Evolutionary conservation across 2,113 vertebrate species (phyloP).

Genomic region (Sander vitreus): DNA sequence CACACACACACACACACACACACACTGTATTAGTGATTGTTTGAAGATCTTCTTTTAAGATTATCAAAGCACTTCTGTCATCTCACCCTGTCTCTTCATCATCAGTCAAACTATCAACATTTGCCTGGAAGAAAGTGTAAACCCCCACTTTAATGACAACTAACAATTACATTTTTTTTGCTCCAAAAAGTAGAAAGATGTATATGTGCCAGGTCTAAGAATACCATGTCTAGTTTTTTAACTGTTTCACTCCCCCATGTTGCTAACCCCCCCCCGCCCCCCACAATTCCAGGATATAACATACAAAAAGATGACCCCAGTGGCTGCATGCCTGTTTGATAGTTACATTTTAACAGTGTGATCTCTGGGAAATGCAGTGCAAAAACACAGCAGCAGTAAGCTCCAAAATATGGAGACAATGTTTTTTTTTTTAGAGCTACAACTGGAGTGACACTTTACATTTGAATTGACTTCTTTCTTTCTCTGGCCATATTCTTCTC

Average conservation of each 20-base stretch:
- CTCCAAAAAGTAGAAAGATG: not conserved
- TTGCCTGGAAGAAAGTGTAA: not conserved
- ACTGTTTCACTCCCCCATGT: too few relatives aligned
- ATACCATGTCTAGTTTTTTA: not conserved
- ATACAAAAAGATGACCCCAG: not conserved
- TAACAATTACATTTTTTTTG: not conserved
- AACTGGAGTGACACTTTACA: not conserved
- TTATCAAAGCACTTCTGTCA: too few relatives aligned
- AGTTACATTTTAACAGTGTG: not conserved
- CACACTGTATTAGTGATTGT: too few relatives aligned
- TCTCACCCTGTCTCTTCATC: too few relatives aligned
- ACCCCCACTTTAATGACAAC: not conserved
- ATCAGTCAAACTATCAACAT: not conserved
- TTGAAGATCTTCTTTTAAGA: too few relatives aligned
- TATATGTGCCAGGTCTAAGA: not conserved
- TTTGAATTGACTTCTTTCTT: not conserved
- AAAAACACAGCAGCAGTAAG: not conserved
- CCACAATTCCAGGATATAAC: too few relatives aligned
- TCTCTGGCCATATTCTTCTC: not conserved
- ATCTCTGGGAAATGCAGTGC: constrained; percentile 3
- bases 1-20: too few relatives aligned
- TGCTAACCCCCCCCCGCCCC: too few relatives aligned
- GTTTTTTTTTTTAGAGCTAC: too few relatives aligned
- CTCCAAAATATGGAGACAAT: not conserved
- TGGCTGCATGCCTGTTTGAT: not conserved